A percentile compares a stretch with the other conserved stretches of the same genome.
Conservation (phyloP, 2,113 vertebrate species). For the Bolborhynchus lineola region DNA sequence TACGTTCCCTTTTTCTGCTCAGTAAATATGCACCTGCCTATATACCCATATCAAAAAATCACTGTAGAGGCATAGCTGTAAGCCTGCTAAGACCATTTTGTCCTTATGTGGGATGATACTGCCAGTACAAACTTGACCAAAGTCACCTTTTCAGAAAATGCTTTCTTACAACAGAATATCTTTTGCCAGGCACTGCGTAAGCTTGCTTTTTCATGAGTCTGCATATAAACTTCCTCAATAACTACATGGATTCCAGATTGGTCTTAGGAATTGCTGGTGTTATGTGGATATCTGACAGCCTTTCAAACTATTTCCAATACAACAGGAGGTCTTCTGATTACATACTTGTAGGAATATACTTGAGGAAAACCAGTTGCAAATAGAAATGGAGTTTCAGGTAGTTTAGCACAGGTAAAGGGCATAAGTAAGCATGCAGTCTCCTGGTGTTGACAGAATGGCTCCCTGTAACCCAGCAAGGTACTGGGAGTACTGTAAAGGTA, state of each 20-base stretch:
- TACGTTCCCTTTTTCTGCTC: not conserved
- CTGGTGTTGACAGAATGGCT: not conserved
- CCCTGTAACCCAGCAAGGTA: not conserved
- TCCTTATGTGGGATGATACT: not conserved
- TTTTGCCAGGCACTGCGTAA: not conserved
- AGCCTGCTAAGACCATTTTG: not conserved
- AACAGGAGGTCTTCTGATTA: not conserved
- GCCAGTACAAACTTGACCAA: not conserved
- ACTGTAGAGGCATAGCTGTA: not conserved
- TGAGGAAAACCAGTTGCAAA: not conserved
- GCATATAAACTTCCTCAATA: not conserved
- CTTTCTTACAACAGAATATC: not conserved
- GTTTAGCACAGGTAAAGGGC: not conserved
- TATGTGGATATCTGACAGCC: not conserved
- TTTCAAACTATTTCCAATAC: not conserved
- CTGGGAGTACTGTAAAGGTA: not conserved
- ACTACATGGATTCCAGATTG: not conserved
- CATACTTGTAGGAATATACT: not conserved
- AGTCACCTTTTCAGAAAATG: not conserved
- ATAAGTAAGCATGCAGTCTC: not conserved
- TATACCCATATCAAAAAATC: not conserved
- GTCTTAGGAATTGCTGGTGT: not conserved
- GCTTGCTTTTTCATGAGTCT: not conserved
- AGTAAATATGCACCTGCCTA: not conserved
- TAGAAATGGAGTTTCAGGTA: not conserved